phyloP scores from a whole-genome alignment of 1,140 invertebrate species.

The Drosophila serrata region DNA sequence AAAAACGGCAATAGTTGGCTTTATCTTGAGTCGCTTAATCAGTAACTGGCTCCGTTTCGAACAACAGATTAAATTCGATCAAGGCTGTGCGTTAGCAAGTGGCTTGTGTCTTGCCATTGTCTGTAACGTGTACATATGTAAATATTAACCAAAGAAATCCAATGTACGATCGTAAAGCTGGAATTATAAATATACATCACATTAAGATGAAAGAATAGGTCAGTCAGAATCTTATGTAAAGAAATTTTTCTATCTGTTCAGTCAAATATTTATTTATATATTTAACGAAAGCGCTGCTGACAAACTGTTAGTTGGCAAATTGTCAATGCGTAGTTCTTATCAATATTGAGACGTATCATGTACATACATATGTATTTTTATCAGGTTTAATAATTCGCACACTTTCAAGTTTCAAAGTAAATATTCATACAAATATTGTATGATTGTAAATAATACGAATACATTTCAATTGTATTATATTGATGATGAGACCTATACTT shows the following conservation, averaged over 20 bases:
- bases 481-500: background rate
- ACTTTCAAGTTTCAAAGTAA: background rate
- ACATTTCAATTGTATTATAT: too few species aligned
- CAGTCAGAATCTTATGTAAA: background rate
- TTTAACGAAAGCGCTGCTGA: background rate
- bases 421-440: background rate
- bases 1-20: slow-evolving; percentile 29
- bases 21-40: slow-evolving; percentile 48
- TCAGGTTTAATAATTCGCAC: background rate
- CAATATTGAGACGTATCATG: background rate
- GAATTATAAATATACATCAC: background rate
- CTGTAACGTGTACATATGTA: background rate
- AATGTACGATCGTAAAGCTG: background rate
- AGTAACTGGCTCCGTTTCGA: slow-evolving; percentile 31
- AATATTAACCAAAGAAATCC: background rate
- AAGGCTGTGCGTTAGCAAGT: slow-evolving; percentile 27
- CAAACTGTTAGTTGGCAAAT: background rate
- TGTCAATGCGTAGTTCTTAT: background rate
- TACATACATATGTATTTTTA: too few species aligned
- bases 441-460: too few species aligned
- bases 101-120: slow-evolving; percentile 5
- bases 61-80: slow-evolving; percentile 43
- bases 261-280: background rate
- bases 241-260: background rate
- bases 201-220: background rate